Evolutionary conservation across 1,140 invertebrate genomes (phyloP).

Genomic region (Frieseomelitta varia): DNA sequence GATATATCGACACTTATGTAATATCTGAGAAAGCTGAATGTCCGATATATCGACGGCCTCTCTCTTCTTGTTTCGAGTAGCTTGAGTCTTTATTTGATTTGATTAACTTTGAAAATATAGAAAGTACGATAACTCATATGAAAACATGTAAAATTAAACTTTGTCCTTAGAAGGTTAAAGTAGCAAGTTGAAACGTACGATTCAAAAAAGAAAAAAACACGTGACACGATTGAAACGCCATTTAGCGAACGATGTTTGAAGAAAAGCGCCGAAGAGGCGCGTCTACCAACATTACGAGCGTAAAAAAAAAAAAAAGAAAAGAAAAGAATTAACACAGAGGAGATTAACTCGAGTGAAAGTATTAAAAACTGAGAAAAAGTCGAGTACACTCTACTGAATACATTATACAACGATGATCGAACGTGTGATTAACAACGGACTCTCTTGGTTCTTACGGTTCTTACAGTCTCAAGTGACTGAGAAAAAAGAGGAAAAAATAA

Average conservation of each 20-base stretch:
- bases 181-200: slow-evolving; percentile 6
- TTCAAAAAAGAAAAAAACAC: not conserved
- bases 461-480: too few species aligned
- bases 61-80: too few species aligned
- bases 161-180: too few species aligned
- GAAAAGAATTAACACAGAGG: too few species aligned
- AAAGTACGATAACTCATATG: too few species aligned
- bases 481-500: not conserved
- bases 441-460: not conserved
- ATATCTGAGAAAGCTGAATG: too few species aligned
- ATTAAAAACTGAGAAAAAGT: slow-evolving; percentile 6
- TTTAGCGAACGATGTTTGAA: not conserved
- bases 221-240: not conserved
- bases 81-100: too few species aligned
- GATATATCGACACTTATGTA: too few species aligned
- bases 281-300: not conserved
- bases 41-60: too few species aligned
- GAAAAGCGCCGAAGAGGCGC: not conserved
- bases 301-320: too few species aligned
- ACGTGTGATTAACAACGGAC: not conserved
- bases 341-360: not conserved
- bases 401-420: slow-evolving; percentile 16
- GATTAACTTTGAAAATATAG: too few species aligned
- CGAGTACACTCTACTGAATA: not conserved
- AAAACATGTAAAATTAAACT: too few species aligned